phyloP scores from a whole-genome alignment of 2,888 invertebrate species.

The Cryptosula pallasiana region DNA sequence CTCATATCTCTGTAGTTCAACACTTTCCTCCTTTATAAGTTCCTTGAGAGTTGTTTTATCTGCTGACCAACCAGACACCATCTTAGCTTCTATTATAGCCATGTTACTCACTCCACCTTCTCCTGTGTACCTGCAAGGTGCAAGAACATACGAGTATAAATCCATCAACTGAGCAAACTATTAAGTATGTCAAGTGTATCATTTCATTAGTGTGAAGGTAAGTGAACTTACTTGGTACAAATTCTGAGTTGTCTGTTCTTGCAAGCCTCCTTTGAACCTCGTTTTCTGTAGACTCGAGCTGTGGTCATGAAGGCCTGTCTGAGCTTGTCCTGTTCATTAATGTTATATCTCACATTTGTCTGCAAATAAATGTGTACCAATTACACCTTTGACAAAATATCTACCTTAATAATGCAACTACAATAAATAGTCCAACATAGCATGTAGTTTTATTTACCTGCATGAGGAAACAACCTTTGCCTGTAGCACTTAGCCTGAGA shows the following conservation, averaged over 20 bases:
- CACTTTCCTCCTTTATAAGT: constrained; percentile 30
- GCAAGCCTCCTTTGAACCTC: neutral
- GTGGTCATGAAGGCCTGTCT: constrained; percentile 17
- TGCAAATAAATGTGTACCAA: too few relatives aligned
- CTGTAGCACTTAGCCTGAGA: constrained; percentile 10
- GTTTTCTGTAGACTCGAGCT: constrained; percentile 35
- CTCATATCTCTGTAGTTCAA: constrained; percentile 31
- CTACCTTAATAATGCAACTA: too few relatives aligned
- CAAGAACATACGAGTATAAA: too few relatives aligned
- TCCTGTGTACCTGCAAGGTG: constrained; percentile 32
- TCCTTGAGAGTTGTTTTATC: constrained; percentile 63
- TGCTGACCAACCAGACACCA: constrained; percentile 86
- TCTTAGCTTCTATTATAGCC: constrained; percentile 80
- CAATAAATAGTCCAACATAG: too few relatives aligned
- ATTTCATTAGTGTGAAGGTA: too few relatives aligned
- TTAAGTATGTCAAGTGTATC: too few relatives aligned
- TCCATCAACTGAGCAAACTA: too few relatives aligned
- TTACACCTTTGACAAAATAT: too few relatives aligned
- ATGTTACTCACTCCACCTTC: constrained; percentile 68
- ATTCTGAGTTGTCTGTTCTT: constrained; percentile 18
- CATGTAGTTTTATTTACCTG: constrained; percentile 4
- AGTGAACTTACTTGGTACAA: constrained; percentile 11
- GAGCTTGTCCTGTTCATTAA: neutral
- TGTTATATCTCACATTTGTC: constrained; percentile 23
- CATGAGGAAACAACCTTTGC: constrained; percentile 23